A percentile compares a stretch with the other conserved stretches of the same genome.
Conservation (phyloP, 1,140 invertebrate species). For the Zaprionus vittiger region DNA sequence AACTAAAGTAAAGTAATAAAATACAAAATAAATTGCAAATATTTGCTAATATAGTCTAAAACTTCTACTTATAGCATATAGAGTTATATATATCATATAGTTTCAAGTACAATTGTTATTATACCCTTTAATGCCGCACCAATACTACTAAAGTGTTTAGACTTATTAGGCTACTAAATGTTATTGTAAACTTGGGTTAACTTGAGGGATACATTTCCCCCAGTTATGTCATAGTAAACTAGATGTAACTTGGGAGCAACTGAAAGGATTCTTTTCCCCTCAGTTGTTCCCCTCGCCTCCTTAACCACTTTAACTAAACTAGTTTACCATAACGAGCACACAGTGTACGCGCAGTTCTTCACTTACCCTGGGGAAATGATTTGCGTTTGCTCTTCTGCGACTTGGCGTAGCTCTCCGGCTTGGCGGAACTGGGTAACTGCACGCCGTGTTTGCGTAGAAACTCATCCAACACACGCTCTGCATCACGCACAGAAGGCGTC, state of each 20-base stretch:
- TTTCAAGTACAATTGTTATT: background rate
- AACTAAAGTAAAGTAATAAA: background rate
- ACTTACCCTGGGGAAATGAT: constrained; percentile 77
- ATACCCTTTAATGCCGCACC: background rate
- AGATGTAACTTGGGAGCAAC: background rate
- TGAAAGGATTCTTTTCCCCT: background rate
- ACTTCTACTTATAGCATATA: too few species aligned
- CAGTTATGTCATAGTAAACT: too few species aligned
- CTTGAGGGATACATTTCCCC: background rate
- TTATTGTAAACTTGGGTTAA: background rate
- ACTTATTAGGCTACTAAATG: background rate
- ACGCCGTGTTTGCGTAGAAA: constrained; percentile 69
- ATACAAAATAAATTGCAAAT: background rate
- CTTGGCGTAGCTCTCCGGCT: background rate
- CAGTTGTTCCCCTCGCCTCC: background rate
- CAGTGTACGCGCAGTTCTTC: constrained; percentile 11
- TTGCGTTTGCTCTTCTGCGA: constrained; percentile 51
- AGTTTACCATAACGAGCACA: constrained; percentile 1
- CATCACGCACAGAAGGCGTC: constrained; percentile 69
- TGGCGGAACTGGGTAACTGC: constrained; percentile 31
- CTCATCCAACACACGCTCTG: constrained; percentile 72
- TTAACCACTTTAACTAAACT: constrained; percentile 10
- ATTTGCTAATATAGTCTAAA: background rate
- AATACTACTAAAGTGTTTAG: background rate
- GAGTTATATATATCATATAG: too few species aligned